Conservation (phyloP, 2,888 invertebrate species). For the Ophion ellenae region DNA sequence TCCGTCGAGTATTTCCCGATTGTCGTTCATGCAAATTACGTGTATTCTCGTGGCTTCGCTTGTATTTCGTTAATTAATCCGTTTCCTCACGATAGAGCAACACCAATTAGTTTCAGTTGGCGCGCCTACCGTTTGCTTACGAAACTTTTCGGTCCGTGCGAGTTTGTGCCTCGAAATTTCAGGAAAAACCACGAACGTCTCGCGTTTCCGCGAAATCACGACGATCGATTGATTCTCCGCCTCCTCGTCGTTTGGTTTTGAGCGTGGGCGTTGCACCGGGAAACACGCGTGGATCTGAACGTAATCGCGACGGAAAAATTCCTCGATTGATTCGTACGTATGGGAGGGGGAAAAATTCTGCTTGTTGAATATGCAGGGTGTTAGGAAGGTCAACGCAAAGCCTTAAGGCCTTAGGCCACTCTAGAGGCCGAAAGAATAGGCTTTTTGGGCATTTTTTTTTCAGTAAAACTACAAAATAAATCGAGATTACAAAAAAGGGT, state of each 20-base stretch:
- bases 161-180: neutral
- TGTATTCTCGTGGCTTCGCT: neutral
- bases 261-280: neutral
- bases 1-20: neutral
- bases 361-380: neutral
- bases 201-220: slow-evolving; percentile 30
- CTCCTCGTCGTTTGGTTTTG: neutral
- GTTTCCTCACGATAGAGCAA: slow-evolving; percentile 8
- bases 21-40: slow-evolving; percentile 3
- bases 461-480: no score
- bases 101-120: slow-evolving; percentile 14
- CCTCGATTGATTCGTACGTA: slow-evolving; percentile 28
- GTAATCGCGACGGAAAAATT: slow-evolving; percentile 44
- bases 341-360: slow-evolving; percentile 18
- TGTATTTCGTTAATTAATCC: neutral
- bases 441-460: no score
- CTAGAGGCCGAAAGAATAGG: no score
- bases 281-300: neutral
- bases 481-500: no score
- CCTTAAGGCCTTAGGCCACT: no score
- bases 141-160: neutral
- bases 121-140: neutral
- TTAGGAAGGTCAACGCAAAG: no score
- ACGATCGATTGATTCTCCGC: slow-evolving; percentile 45
- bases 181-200: slow-evolving; percentile 26